Conservation (phyloP, 2,888 invertebrate species). For the Callyntrura sp. region DNA sequence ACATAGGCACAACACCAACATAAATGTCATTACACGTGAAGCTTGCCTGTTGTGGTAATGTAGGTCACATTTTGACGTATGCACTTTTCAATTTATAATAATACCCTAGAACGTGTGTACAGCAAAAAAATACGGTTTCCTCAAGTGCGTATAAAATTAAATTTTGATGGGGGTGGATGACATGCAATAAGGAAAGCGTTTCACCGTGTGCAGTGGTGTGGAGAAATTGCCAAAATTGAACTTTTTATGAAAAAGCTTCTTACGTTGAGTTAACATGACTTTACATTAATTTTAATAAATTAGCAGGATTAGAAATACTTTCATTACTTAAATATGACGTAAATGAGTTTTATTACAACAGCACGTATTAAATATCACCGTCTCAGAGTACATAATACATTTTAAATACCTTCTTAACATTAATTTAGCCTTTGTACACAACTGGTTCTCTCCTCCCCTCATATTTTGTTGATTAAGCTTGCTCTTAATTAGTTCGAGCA, state of each 20-base stretch:
- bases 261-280: not conserved
- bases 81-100: not conserved
- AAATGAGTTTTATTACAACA: conserved; percentile 13
- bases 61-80: conserved; percentile 19
- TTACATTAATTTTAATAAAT: not conserved
- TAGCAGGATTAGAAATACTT: not conserved
- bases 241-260: not conserved
- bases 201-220: not conserved
- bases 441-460: not conserved
- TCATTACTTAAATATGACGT: conserved; percentile 2
- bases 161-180: not conserved
- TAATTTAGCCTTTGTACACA: not conserved
- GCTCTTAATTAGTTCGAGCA: conserved; percentile 14
- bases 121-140: not conserved
- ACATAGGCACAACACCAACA: not conserved
- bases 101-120: not conserved
- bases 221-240: not conserved
- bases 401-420: conserved; percentile 20
- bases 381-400: conserved; percentile 5
- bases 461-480: not conserved
- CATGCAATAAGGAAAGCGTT: no score
- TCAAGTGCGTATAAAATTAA: not conserved
- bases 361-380: not conserved
- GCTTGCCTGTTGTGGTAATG: not conserved
- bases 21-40: conserved; percentile 22